These are phyloP conservation scores for Petrocephalus zakoni DNA, from an alignment of 2,113 vertebrate species.

Conservation along the genomic window DNA sequence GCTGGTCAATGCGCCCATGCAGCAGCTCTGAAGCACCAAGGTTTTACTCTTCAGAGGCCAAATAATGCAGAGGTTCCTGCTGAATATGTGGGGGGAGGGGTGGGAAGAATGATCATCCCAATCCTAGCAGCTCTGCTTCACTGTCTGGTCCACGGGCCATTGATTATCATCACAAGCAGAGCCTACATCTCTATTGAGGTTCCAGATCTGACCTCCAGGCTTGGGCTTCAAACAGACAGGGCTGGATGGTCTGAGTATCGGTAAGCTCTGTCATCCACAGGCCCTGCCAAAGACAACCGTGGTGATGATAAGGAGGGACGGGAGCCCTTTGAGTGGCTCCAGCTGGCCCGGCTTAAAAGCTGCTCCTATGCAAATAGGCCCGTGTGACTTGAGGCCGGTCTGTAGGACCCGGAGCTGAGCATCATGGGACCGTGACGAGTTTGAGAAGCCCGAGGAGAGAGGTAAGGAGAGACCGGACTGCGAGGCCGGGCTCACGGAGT, in stretches of 20 bases:
- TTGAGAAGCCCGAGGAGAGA: conserved; percentile 23
- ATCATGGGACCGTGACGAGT: conserved; percentile 36
- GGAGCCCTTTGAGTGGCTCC: conserved; percentile 31
- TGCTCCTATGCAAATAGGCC: conserved; percentile 37
- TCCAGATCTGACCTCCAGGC: conserved; percentile 19
- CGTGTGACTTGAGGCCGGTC: not conserved
- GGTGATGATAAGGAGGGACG: conserved; percentile 25
- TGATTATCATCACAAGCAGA: not conserved
- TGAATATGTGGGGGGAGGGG: not conserved
- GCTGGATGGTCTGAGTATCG: not conserved
- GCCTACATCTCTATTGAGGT: not conserved
- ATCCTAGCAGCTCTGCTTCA: not conserved
- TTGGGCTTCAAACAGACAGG: conserved; percentile 14
- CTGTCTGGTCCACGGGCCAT: not conserved
- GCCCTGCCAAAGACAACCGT: conserved; percentile 26
- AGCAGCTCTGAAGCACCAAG: not conserved
- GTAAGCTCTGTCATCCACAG: conserved; percentile 29
- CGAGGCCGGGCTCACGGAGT: conserved; percentile 51
- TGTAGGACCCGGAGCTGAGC: conserved; percentile 33
- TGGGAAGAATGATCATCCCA: not conserved
- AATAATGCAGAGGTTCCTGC: not conserved
- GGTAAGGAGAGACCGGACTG: conserved; percentile 38
- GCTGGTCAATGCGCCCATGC: not conserved
- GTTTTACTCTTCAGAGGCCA: not conserved
- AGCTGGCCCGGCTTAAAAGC: conserved; percentile 42